Base-by-base conservation (phyloP, 1,140 invertebrate genomes). In the Nasonia giraulti region DNA sequence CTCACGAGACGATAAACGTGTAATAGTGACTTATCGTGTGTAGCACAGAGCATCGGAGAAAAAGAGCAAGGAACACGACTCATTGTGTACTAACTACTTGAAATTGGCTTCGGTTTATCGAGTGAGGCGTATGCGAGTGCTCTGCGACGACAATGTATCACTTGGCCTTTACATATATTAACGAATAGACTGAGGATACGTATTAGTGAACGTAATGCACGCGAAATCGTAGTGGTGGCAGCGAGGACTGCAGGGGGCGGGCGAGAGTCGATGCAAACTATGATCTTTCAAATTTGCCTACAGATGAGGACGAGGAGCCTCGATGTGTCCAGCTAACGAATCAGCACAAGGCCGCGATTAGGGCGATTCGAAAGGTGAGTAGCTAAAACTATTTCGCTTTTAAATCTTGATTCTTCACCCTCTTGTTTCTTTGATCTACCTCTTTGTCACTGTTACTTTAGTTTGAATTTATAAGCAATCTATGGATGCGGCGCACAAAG, bases 351-450 rank as follows among this genome's bases (percentile, higher is more conserved):
- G 96, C 96, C 87, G 98, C 98, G 84, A 98, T 99, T 90, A 94
- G 98, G 90, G 97, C 98, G 84, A 97, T 99, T 91, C 94, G 98
- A 94, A 98, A 98, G 96, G 98, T 99, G 93, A 95, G 93, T 93
- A 86, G n/a, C 66, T 44, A 55, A 7, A 33, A n/a, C 50, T 40
- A 71, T 66, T 40, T 80, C 20, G 55, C 77, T 82, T 85, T 83
- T 90, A 11, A 85, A 50, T 84, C 73, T 86, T 75, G 69, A 81
- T 82, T 20, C 85, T 84, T 86, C 87, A 82, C 31, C 66, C 78
- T 98, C 98, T 94, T 98, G 97, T 76, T 23, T 74, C 33, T 23
- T 83, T 47, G 23, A 12, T 55, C 27, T 27, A 97, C 97, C 80
- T 97, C 97, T 83, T 97, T 93, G 96, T 97, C 85, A 97, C 98